These are phyloP conservation scores for Epinotia brunnichana DNA, from an alignment of 2,888 invertebrate genomes.

Conservation along the genomic window DNA sequence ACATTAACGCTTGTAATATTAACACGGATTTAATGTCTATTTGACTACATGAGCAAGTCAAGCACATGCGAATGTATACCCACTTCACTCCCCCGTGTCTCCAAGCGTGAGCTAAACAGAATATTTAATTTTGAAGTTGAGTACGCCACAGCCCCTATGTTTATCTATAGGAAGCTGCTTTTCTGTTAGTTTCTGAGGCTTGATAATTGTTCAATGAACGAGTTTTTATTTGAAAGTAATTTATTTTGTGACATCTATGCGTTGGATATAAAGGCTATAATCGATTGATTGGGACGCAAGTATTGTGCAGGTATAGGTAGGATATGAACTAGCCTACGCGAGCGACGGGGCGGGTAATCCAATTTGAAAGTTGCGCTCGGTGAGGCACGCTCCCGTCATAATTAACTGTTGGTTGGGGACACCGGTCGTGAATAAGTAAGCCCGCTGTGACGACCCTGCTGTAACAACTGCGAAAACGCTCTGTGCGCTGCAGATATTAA, in stretches of 20 bases:
- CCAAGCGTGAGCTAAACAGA: constrained; percentile 17
- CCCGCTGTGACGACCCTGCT: constrained; percentile 51
- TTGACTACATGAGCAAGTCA: background rate
- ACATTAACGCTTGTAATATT: constrained; percentile 24
- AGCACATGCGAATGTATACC: background rate
- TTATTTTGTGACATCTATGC: background rate
- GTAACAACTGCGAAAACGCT: constrained; percentile 49
- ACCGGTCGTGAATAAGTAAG: constrained; percentile 70
- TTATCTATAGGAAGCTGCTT: constrained; percentile 7
- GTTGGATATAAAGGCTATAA: constrained; percentile 12
- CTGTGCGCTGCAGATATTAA: constrained; percentile 39
- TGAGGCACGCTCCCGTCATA: constrained; percentile 61
- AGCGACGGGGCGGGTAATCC: constrained; percentile 67
- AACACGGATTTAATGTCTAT: constrained; percentile 17
- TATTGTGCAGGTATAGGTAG: constrained; percentile 42
- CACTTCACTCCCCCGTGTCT: constrained; percentile 13
- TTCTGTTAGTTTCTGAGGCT: constrained; percentile 21
- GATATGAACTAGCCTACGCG: constrained; percentile 48
- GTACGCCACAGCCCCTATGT: constrained; percentile 7
- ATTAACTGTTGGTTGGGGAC: constrained; percentile 68
- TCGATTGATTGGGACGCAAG: constrained; percentile 14
- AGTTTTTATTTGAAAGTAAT: constrained; percentile 1
- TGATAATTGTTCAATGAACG: constrained; percentile 35
- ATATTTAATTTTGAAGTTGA: constrained; percentile 26
- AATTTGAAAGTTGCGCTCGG: constrained; percentile 70